Percentiles rank a stretch among this genome's conserved stretches.
These are phyloP conservation scores for Rhagoletis zephyria DNA, from an alignment of 1,140 invertebrate genomes.

Conservation along the genomic window DNA sequence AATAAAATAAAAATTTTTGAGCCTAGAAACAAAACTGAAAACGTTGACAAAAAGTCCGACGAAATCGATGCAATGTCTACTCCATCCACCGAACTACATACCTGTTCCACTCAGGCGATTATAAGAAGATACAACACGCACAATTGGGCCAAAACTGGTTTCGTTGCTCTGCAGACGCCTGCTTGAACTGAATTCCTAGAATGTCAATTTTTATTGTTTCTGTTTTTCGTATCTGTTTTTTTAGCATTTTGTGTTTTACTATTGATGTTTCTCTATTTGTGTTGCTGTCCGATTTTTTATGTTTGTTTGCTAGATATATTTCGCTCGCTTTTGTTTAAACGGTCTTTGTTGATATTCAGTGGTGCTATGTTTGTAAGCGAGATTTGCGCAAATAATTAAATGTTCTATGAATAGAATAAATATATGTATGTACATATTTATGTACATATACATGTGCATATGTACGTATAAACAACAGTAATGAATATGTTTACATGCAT, in stretches of 20 bases:
- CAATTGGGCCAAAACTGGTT: conserved; percentile 49
- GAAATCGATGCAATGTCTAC: neutral
- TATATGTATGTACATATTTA: too few relatives aligned
- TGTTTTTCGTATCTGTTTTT: neutral
- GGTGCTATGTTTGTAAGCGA: neutral
- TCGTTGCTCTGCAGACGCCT: neutral
- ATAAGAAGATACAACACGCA: conserved; percentile 27
- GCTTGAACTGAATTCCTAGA: conserved; percentile 1
- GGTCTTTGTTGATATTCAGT: conserved; percentile 7
- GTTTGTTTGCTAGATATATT: neutral
- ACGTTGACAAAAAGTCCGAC: conserved; percentile 30
- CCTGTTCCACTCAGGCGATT: conserved; percentile 30
- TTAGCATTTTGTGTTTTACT: neutral
- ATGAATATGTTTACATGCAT: too few relatives aligned
- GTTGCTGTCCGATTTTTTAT: neutral
- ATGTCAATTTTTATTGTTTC: conserved; percentile 42
- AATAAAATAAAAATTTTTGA: neutral
- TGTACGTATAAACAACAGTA: neutral
- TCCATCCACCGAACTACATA: neutral
- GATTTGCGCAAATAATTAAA: conserved; percentile 33
- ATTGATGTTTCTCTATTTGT: neutral
- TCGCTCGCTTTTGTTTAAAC: conserved; percentile 11
- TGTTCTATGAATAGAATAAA: neutral
- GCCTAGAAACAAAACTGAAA: neutral
- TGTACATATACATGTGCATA: neutral